Percentiles rank a stretch among this genome's conserved stretches.
These are phyloP conservation scores for Spinibarbus caldwelli DNA, from an alignment of 2,797 vertebrate genomes.

Conservation along the genomic window DNA sequence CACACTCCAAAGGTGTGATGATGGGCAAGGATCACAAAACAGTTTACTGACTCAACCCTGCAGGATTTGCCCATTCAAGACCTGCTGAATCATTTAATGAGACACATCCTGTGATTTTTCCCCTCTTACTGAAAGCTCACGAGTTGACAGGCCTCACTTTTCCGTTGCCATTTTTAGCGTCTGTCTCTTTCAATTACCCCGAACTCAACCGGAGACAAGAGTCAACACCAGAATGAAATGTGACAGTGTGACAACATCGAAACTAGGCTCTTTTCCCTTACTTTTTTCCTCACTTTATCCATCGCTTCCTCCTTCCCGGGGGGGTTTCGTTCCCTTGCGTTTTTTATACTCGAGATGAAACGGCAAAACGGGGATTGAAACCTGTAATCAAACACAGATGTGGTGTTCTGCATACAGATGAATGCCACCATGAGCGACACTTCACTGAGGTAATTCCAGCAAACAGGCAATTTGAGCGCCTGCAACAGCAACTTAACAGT, in stretches of 20 bases:
- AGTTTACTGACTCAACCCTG: conserved; percentile 39
- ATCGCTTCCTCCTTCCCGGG: neutral
- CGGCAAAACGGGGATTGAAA: conserved; percentile 59
- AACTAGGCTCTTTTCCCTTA: conserved; percentile 11
- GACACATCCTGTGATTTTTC: conserved; percentile 45
- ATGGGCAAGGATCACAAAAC: conserved; percentile 25
- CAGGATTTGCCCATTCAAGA: conserved; percentile 32
- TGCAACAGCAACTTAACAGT: conserved; percentile 57
- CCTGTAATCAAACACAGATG: conserved; percentile 63
- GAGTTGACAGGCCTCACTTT: conserved; percentile 41
- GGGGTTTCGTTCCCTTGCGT: neutral
- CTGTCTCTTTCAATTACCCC: conserved; percentile 51
- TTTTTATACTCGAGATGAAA: conserved; percentile 46
- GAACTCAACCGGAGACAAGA: conserved; percentile 38
- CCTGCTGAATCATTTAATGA: conserved; percentile 44
- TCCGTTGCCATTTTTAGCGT: conserved; percentile 29
- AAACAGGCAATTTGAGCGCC: conserved; percentile 65
- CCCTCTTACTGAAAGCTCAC: neutral
- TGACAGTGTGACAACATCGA: conserved; percentile 48
- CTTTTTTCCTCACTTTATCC: neutral
- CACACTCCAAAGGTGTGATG: conserved; percentile 20
- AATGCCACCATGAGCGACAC: conserved; percentile 50
- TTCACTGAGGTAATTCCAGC: conserved; percentile 61
- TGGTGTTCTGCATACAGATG: conserved; percentile 55
- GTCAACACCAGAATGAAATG: conserved; percentile 44